These are phyloP conservation scores for Pocota personata DNA, from an alignment of 2,888 invertebrate genomes.

Conservation along the genomic window DNA sequence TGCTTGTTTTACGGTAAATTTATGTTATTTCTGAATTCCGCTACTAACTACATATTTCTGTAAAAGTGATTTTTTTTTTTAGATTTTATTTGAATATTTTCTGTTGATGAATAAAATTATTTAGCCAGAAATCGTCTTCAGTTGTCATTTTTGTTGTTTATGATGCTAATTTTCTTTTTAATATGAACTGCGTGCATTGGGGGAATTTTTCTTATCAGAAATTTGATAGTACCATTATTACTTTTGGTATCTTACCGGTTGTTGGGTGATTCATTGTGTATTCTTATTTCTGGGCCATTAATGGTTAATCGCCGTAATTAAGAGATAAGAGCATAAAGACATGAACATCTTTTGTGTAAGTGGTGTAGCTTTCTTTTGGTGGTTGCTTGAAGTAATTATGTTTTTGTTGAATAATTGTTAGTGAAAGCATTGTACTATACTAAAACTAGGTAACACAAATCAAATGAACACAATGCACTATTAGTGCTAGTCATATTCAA, in stretches of 20 bases:
- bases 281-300: not conserved
- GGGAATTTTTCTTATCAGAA: conserved; percentile 18
- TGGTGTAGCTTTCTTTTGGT: not conserved
- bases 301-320: not conserved
- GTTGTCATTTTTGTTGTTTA: not conserved
- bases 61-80: conserved; percentile 53
- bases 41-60: conserved; percentile 26
- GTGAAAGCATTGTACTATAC: no score
- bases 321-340: not conserved
- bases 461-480: no score
- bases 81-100: conserved; percentile 5
- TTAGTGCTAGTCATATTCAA: no score
- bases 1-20: not conserved
- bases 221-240: not conserved
- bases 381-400: not conserved
- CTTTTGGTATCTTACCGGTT: not conserved
- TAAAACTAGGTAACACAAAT: no score
- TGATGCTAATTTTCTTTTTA: not conserved
- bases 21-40: conserved; percentile 11
- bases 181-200: not conserved
- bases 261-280: not conserved
- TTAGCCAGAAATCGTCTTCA: not conserved
- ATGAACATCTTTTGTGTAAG: not conserved
- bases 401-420: no score
- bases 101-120: conserved; percentile 20